phyloP scores from a whole-genome alignment of 2,113 vertebrate species.

The Galeopterus variegatus region DNA sequence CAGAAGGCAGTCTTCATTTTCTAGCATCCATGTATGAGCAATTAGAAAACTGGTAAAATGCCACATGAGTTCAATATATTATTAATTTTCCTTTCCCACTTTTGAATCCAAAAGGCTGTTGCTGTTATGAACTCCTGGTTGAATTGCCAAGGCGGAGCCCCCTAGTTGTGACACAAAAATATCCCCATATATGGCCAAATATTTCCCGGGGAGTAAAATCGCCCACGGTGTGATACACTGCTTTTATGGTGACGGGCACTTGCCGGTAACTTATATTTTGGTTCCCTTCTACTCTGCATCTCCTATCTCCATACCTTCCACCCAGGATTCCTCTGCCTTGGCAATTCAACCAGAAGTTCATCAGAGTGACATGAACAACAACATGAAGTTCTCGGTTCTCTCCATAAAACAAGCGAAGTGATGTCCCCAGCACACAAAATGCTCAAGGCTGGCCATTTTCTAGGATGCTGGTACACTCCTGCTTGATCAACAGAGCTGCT shows the following conservation, averaged over 20 bases:
- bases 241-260: too few relatives aligned
- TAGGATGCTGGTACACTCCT: too few relatives aligned
- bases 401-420: neutral
- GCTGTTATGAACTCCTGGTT: neutral
- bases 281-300: too few relatives aligned
- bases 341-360: too few relatives aligned
- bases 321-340: too few relatives aligned
- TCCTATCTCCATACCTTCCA: too few relatives aligned
- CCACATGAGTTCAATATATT: neutral
- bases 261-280: too few relatives aligned
- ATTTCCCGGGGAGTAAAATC: too few relatives aligned
- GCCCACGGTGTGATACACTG: too few relatives aligned
- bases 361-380: too few relatives aligned
- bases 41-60: conserved; percentile 43
- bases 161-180: too few relatives aligned
- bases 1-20: conserved; percentile 8
- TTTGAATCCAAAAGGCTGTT: neutral
- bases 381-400: neutral
- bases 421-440: fast-evolving
- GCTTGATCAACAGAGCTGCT: neutral
- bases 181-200: too few relatives aligned
- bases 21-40: neutral
- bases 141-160: neutral
- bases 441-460: neutral
- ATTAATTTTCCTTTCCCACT: conserved; percentile 37